Evolutionary conservation across 2,888 invertebrate genomes (phyloP).

Genomic region (Choreutis nemorana): DNA sequence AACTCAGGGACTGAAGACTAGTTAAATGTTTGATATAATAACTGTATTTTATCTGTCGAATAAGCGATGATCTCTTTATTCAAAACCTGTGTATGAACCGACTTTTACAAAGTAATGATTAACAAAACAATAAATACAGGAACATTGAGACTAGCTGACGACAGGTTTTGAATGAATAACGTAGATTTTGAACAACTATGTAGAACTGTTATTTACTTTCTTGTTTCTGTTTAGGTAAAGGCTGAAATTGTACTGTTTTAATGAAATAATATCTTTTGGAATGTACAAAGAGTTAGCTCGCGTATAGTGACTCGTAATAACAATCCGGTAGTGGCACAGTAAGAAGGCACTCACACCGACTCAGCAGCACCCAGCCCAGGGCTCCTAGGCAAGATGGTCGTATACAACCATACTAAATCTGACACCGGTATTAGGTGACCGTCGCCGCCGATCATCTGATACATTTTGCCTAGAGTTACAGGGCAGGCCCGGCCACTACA

Average conservation of each 20-base stretch:
- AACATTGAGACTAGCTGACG: slow-evolving; percentile 47
- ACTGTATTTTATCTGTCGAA: slow-evolving; percentile 61
- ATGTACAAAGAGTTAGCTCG: slow-evolving; percentile 21
- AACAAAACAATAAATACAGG: too few species aligned
- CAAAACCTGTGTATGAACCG: slow-evolving; percentile 55
- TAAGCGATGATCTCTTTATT: slow-evolving; percentile 56
- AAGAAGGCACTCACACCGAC: too few species aligned
- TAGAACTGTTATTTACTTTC: slow-evolving; percentile 37
- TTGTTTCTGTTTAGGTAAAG: slow-evolving; percentile 29
- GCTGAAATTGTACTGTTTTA: slow-evolving; percentile 39
- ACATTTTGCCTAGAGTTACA: too few species aligned
- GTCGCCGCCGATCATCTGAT: slow-evolving; percentile 19
- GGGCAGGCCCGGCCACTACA: too few species aligned
- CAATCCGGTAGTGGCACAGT: too few species aligned
- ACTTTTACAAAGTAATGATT: slow-evolving; percentile 28
- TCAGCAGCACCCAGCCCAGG: too few species aligned
- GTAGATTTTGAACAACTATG: slow-evolving; percentile 48
- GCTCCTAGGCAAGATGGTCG: too few species aligned
- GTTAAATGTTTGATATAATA: slow-evolving; percentile 66
- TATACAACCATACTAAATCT: slow-evolving; percentile 8
- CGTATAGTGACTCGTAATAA: too few species aligned
- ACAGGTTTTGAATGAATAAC: slow-evolving; percentile 61
- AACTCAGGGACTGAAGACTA: slow-evolving; percentile 66
- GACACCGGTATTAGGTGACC: slow-evolving; percentile 7
- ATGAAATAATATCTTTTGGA: slow-evolving; percentile 31